Base-by-base conservation (phyloP, 2,797 vertebrate genomes). In the Brotula barbata region DNA sequence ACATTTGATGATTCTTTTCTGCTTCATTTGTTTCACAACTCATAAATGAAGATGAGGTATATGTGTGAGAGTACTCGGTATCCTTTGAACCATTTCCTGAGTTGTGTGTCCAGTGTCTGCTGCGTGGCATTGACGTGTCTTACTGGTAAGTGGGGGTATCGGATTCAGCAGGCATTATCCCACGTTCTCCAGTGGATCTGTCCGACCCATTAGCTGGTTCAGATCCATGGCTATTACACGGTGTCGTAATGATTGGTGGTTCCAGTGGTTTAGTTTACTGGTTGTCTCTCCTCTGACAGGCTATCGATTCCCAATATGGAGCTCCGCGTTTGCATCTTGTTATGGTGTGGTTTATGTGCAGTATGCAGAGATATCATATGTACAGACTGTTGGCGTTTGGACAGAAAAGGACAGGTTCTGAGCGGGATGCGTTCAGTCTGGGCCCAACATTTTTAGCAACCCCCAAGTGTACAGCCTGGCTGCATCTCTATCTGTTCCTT, bases 181-280 rank as follows among this genome's bases (percentile, higher is more conserved):
- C 23, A 13, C 34, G 31, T 60, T 64, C 33, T 46, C 1, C 42
- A 59, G 22, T 63, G 44, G 40, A 33, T 65, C 46, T 54, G 11
- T 45, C 12, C 14, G 14, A 5, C 20, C 47, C 57, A 73, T 78
- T 75, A 73, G 49, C 23, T 15, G 13, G 42, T 25, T 64, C 4
- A 37, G 22, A 66, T 50, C 60, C 7, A 58, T 70, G 67, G 53
- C 41, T 59, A 13, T 46, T 46, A 46, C 51, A 57, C 19, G 16
- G 17, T 31, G 12, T 48, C 37, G 20, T 49, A 70, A 58, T 53
- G 48, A 61, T 64, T 34, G 16, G 20, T 23, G 46, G 34, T 50
- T 77, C 21, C 52, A 50, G 41, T 51, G 67, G 28, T 58, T 58
- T 57, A 22, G 41, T 68, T 37, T n/a, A 17, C 33, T 15, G 16